Evolutionary conservation across 2,797 vertebrate genomes (phyloP).

Genomic region (Cyprinodon diabolis): DNA sequence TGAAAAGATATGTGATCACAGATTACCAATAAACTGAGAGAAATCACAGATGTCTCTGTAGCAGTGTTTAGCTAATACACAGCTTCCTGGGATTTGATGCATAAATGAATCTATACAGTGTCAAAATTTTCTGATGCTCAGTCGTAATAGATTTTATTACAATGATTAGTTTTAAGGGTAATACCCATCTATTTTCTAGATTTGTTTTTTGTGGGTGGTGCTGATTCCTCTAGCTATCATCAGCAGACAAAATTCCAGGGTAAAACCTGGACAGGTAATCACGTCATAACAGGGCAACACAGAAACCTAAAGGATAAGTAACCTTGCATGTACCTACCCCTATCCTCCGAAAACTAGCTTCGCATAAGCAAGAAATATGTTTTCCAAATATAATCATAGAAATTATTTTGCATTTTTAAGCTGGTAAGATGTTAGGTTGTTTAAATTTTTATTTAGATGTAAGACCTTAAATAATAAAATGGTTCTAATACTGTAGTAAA

Average conservation of each 20-base stretch:
- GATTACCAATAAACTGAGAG: neutral
- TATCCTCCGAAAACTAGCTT: no score
- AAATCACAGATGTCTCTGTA: neutral
- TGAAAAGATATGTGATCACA: slow-evolving; percentile 28
- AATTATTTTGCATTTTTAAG: no score
- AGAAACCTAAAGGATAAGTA: neutral
- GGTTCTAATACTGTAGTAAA: no score
- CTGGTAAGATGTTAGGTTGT: no score
- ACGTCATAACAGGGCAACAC: neutral
- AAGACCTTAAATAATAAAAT: neutral
- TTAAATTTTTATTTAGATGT: neutral
- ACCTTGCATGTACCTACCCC: neutral
- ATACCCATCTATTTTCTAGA: neutral
- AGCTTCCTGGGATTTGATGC: neutral
- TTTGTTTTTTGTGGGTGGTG: neutral
- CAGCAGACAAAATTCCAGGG: neutral
- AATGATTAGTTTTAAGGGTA: slow-evolving; percentile 2
- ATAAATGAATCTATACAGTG: neutral
- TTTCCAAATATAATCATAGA: no score
- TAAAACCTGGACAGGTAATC: neutral
- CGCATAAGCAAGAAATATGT: no score
- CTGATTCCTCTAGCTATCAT: neutral
- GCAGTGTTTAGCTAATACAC: neutral
- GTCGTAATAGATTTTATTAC: neutral
- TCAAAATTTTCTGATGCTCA: neutral